phyloP scores from a whole-genome alignment of 2,888 invertebrate genomes.

The Rhyacophila evoluta region DNA sequence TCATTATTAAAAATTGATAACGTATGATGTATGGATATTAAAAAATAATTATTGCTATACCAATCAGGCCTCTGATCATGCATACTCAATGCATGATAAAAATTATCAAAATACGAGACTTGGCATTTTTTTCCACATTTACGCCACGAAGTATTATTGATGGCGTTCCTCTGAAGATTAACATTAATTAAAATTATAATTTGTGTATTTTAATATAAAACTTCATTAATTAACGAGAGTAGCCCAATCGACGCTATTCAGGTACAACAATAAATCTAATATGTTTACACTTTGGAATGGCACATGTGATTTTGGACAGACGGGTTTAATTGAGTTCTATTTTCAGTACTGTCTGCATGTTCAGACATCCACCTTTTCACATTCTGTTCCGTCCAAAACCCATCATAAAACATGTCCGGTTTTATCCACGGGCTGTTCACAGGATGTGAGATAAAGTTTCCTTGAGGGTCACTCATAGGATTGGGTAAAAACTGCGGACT shows the following conservation, averaged over 20 bases:
- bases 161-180: too few species aligned
- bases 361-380: conserved; percentile 70
- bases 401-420: conserved; percentile 68
- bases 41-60: conserved; percentile 30
- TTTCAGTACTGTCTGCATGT: conserved; percentile 64
- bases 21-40: background rate
- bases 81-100: background rate
- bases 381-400: conserved; percentile 70
- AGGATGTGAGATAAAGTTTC: conserved; percentile 54
- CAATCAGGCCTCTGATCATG: background rate
- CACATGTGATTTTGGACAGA: conserved; percentile 52
- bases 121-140: too few species aligned
- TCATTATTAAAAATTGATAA: too few species aligned
- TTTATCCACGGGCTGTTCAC: conserved; percentile 67
- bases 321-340: background rate
- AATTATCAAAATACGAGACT: background rate
- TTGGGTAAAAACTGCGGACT: conserved; percentile 61
- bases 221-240: too few species aligned
- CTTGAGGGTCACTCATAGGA: conserved; percentile 60
- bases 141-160: too few species aligned
- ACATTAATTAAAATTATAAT: too few species aligned
- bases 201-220: too few species aligned
- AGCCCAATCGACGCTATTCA: conserved; percentile 48
- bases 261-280: conserved; percentile 47
- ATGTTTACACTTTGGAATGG: conserved; percentile 53